phyloP scores from a whole-genome alignment of 2,888 invertebrate genomes.

The Erebia epiphron region DNA sequence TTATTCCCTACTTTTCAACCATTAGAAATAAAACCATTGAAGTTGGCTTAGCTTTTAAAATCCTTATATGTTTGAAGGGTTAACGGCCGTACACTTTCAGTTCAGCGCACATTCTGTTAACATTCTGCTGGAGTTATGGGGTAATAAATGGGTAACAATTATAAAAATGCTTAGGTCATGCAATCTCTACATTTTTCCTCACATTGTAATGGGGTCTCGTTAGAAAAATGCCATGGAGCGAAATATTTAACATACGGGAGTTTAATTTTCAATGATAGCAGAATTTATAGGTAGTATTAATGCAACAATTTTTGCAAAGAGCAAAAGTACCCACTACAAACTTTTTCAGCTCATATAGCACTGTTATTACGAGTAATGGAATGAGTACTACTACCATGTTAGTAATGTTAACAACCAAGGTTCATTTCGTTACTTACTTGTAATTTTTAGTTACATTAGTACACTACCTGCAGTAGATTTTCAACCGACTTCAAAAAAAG shows the following conservation, averaged over 20 bases:
- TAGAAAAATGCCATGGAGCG: constrained; percentile 35
- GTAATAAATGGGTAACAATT: constrained; percentile 18
- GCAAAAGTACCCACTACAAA: constrained; percentile 8
- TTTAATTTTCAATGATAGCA: constrained; percentile 25
- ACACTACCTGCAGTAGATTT: too few species aligned
- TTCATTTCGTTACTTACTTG: neutral
- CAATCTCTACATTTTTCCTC: constrained; percentile 17
- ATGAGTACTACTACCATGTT: neutral
- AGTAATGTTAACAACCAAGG: neutral
- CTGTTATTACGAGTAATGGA: constrained; percentile 2
- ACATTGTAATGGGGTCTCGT: constrained; percentile 33
- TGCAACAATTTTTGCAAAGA: constrained; percentile 26
- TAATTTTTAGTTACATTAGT: neutral
- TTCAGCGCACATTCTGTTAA: neutral
- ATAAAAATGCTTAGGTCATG: constrained; percentile 19
- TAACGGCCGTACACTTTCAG: constrained; percentile 4
- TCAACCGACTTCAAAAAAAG: too few species aligned
- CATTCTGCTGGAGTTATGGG: constrained; percentile 5
- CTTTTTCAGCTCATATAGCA: neutral
- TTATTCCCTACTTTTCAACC: too few species aligned
- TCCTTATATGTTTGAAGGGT: neutral
- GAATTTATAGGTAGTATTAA: constrained; percentile 20
- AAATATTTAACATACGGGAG: constrained; percentile 30
- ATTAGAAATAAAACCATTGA: too few species aligned
- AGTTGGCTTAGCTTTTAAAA: too few species aligned